phyloP scores from a whole-genome alignment of 2,797 vertebrate genomes.

The Pitangus sulphuratus region DNA sequence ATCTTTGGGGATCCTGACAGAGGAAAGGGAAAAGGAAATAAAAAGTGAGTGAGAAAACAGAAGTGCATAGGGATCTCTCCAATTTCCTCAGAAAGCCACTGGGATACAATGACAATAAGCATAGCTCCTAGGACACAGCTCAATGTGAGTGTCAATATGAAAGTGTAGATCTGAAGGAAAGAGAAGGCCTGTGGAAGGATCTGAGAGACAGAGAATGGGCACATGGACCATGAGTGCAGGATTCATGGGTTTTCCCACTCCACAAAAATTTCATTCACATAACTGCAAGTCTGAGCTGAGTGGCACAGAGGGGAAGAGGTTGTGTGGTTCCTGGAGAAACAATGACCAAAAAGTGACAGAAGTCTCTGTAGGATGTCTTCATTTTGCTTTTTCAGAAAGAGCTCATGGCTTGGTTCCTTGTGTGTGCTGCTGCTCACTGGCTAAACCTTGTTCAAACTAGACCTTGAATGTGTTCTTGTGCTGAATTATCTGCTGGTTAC shows the following conservation, averaged over 20 bases:
- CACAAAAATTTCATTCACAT: not conserved
- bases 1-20: not conserved
- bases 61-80: not conserved
- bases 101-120: not conserved
- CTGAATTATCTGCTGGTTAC: not conserved
- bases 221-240: not conserved
- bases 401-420: not conserved
- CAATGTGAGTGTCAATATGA: not conserved
- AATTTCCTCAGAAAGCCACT: not conserved
- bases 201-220: not conserved
- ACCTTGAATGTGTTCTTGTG: not conserved
- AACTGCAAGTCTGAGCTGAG: not conserved
- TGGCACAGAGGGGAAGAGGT: not conserved
- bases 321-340: not conserved
- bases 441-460: not conserved
- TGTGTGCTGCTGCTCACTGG: not conserved
- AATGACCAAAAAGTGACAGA: not conserved
- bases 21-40: not conserved
- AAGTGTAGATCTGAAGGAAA: not conserved
- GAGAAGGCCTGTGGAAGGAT: not conserved
- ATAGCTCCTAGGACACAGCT: not conserved
- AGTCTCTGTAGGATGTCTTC: not conserved
- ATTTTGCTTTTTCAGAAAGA: not conserved
- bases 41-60: not conserved
- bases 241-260: not conserved